Percentiles rank a stretch among this genome's conserved stretches.
Conservation (phyloP, 92 coral and sea anemone genomes). For the Umimayanthus chanpuru region DNA sequence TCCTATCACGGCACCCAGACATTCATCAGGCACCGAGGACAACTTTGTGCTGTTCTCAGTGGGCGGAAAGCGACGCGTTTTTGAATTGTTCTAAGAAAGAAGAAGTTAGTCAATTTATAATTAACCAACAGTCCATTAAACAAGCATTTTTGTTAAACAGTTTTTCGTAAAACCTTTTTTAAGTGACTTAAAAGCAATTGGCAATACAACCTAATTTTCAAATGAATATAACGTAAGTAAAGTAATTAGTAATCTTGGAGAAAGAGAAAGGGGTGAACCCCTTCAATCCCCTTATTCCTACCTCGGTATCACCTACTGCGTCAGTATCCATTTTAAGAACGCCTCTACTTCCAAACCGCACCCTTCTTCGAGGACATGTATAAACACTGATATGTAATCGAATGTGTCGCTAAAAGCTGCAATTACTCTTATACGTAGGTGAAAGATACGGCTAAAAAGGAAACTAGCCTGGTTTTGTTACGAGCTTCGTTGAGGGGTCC, state of each 20-base stretch:
- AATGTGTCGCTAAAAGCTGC: too few species aligned
- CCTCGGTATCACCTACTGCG: background rate
- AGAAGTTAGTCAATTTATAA: background rate
- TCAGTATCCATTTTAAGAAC: background rate
- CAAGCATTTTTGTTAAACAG: too few species aligned
- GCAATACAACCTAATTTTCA: background rate
- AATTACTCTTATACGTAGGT: too few species aligned
- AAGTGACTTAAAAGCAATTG: background rate
- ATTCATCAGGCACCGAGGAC: slow-evolving; percentile 1
- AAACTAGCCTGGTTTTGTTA: too few species aligned
- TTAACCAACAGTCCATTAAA: too few species aligned
- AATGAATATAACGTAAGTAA: background rate
- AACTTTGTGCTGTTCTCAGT: background rate
- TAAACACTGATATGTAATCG: too few species aligned
- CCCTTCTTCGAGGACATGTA: too few species aligned
- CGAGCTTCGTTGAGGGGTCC: too few species aligned
- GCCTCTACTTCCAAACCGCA: background rate
- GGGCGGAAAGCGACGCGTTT: background rate
- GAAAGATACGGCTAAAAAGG: too few species aligned
- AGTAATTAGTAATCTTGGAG: background rate
- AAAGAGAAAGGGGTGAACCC: background rate
- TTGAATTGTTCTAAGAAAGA: background rate
- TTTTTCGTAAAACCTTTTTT: too few species aligned
- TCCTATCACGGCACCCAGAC: slow-evolving; percentile 1
- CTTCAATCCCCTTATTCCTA: background rate